phyloP scores from a whole-genome alignment of 2,888 invertebrate species.

The Andrena bicolor region DNA sequence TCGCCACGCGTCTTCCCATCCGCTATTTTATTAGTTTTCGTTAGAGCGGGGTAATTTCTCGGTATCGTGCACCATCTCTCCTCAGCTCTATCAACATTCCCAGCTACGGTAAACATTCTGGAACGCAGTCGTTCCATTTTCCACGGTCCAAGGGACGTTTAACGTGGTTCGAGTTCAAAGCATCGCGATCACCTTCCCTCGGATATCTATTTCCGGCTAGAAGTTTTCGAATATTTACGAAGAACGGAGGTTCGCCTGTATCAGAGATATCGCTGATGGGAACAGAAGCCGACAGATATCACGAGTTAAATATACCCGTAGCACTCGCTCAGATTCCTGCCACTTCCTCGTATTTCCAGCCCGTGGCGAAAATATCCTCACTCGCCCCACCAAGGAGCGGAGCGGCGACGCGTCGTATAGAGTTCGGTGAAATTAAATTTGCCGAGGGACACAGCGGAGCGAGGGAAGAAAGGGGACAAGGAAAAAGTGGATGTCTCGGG shows the following conservation, averaged over 20 bases:
- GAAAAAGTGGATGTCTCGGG: conserved; percentile 28
- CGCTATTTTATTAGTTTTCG: conserved; percentile 1
- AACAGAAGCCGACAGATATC: conserved; percentile 36
- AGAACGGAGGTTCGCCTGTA: conserved; percentile 10
- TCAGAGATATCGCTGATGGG: conserved; percentile 20
- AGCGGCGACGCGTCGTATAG: not conserved
- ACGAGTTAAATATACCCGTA: conserved; percentile 39
- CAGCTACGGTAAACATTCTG: not conserved
- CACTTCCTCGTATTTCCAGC: not conserved
- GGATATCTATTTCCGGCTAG: conserved; percentile 34
- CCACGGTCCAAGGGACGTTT: not conserved
- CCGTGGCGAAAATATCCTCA: conserved; percentile 22
- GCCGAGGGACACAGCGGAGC: not conserved
- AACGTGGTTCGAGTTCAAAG: not conserved
- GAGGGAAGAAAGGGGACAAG: conserved; percentile 12
- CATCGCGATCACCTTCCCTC: not conserved
- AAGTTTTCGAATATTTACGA: conserved; percentile 56
- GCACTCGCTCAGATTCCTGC: not conserved
- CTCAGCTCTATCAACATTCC: not conserved
- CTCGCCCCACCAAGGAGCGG: not conserved
- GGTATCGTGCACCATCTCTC: not conserved
- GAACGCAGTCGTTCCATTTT: conserved; percentile 4
- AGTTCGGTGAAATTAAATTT: conserved; percentile 35
- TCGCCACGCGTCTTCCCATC: not conserved
- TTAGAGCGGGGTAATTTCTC: not conserved